Evolutionary conservation across 2,113 vertebrate species (phyloP), one percentile per base, ranked within the genome.

Genomic region (Ictalurus punctatus): DNA sequence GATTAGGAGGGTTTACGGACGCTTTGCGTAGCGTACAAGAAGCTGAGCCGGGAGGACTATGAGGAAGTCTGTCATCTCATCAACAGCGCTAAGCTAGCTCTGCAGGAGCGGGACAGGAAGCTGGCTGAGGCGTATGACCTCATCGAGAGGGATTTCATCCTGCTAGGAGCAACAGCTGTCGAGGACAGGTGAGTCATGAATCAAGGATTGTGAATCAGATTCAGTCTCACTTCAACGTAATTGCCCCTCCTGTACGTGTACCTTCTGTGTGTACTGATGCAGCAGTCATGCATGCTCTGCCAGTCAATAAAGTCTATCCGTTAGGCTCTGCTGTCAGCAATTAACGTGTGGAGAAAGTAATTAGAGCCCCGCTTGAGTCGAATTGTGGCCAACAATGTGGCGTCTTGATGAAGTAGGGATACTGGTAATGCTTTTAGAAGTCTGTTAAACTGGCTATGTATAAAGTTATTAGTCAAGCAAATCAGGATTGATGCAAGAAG

Each of bases 131-230:
- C 96, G 0, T 99, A 98, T 3, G 98, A 99, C 91, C 87, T 96
- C 30, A 96, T 99, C 14, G 98, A 99, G 95, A 96, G 89, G 56
- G 97, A 97, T 81, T 96, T 99, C 37, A 94, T 97, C 74, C 95
- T 99, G 92, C 96, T 99, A 59, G 98, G 98, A 85, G 98, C 98
- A 90, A 99, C 98, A 0, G 98, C 98, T 4, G 98, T 99, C 4
- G 98, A 99, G 94, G 98, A 99, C 94, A 95, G 97, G 98, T 99
- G 74, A 67, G 94, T 95, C 30, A 48, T 48, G 54, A 48, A 56
- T 79, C 40, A 44, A 17, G 19, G 30, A 67, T 40, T 56, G 23
- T 44, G 30, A 88, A 76, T 63, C 37, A 14, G 3, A 16, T 30
- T 83, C 19, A 5, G 48, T 27, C 37, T 83, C 58, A 63, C 34